phyloP scores from a whole-genome alignment of 2,888 invertebrate genomes.

The Apotomis betuletana region DNA sequence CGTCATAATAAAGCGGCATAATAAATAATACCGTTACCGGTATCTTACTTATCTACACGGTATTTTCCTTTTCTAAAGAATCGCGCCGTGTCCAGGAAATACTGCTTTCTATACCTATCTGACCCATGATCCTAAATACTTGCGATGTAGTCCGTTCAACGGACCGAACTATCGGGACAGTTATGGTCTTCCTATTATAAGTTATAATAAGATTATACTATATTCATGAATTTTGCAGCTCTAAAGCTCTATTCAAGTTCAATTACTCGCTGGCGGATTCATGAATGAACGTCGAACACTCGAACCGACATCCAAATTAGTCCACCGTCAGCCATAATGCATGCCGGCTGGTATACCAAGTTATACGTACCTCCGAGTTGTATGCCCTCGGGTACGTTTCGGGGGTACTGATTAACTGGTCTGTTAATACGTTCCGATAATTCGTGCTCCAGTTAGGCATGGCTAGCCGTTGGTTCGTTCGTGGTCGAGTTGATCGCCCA shows the following conservation, averaged over 20 bases:
- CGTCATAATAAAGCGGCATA: too few species aligned
- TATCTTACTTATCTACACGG: too few species aligned
- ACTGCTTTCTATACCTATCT: too few species aligned
- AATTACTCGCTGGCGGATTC: conserved; percentile 20
- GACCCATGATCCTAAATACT: too few species aligned
- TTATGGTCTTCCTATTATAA: too few species aligned
- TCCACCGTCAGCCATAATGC: conserved; percentile 14
- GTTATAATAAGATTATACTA: too few species aligned
- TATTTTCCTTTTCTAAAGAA: too few species aligned
- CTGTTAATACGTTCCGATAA: conserved; percentile 13
- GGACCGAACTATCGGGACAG: too few species aligned
- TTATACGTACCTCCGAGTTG: background rate
- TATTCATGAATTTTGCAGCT: background rate
- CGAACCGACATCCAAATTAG: conserved; percentile 27
- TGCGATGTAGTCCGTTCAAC: too few species aligned
- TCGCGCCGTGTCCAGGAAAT: too few species aligned
- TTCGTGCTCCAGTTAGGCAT: conserved; percentile 20
- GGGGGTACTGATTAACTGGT: conserved; percentile 12
- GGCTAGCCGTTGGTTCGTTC: conserved; percentile 9
- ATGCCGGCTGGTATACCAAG: background rate
- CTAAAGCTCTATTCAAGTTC: background rate
- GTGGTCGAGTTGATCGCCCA: conserved; percentile 2
- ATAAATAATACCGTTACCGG: too few species aligned
- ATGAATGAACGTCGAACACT: conserved; percentile 5
- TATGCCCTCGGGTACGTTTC: background rate